Evolutionary conservation across 1,140 invertebrate species (phyloP).

Genomic region (Drosophila tani): DNA sequence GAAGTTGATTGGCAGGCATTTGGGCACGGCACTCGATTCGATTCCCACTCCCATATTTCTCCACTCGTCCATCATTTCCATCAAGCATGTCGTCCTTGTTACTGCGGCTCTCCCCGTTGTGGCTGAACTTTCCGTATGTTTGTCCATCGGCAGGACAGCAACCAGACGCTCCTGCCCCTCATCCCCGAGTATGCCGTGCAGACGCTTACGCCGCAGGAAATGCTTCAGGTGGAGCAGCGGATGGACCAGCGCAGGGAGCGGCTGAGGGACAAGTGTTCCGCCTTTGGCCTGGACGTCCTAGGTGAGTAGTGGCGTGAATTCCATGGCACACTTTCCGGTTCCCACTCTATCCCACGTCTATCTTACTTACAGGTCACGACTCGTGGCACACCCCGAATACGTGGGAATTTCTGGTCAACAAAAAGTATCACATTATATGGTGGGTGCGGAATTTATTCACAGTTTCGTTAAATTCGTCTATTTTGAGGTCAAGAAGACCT

Average conservation of each 20-base stretch:
- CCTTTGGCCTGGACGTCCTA: conserved; percentile 86
- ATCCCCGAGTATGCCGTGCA: conserved; percentile 81
- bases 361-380: conserved; percentile 86
- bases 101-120: conserved; percentile 1
- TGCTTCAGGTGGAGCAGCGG: conserved; percentile 85
- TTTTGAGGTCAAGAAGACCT: neutral
- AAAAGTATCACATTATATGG: conserved; percentile 92
- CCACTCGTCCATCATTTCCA: conserved; percentile 11
- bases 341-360: neutral
- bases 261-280: conserved; percentile 85
- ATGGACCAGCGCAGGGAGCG: conserved; percentile 85
- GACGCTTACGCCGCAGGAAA: conserved; percentile 75
- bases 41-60: conserved; percentile 29
- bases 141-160: conserved; percentile 70
- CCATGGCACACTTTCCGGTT: conserved; percentile 10
- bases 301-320: conserved; percentile 61
- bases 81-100: conserved; percentile 1
- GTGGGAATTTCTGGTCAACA: conserved; percentile 93
- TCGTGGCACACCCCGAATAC: conserved; percentile 90
- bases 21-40: conserved; percentile 41
- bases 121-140: conserved; percentile 31
- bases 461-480: neutral
- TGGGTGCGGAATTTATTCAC: conserved; percentile 70
- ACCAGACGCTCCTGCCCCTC: conserved; percentile 78
- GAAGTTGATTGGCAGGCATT: conserved; percentile 38